Evolutionary conservation across 2,113 vertebrate species (phyloP), one percentile per base, ranked within the genome.

Genomic region (Dinomys branickii): DNA sequence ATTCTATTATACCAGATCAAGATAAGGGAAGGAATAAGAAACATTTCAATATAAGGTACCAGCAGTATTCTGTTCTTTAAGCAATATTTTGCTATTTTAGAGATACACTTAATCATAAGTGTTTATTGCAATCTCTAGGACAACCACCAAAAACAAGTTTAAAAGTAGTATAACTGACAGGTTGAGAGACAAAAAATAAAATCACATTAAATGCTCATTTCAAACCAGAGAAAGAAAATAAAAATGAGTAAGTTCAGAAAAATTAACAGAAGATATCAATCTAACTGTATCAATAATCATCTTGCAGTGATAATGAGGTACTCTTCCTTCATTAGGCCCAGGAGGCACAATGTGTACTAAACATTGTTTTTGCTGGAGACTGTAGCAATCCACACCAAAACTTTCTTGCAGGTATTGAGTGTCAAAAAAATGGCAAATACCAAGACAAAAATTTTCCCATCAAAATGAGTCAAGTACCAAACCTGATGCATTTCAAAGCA

Each of bases 211-310:
- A 59, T 38, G 26, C 11, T 75, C 65, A 88, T 54, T 94, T 94
- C 78, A 93, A 94, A 88, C 67, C 67, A 81, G 73, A 94, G 38
- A 3, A 81, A 78, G 28, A 35, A 84, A 78, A 83, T 73, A 67
- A 50, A 61, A 56, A 95, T 81, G 47, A 88, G 78, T 3, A 88
- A 81, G 13, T 26, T 5, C 33, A 83, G 52, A 94, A 94, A 90
- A 59, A 16, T n/a, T 19, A 82, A 87, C 54, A n/a, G 13, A 2
- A 82, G 35, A 35, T 69, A 90, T 3, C 26, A 96, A 84, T 67
- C 6, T 33, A 92, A 71, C 26, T 88, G 9, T 30, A 85, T 47
- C 78, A 88, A 91, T 35, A 92, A 75, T 44, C 24, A 44, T 12
- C 28, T 75, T 44, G 71, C 71, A 44, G 71, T 44, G 4, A 19